phyloP scores from a whole-genome alignment of 2,797 vertebrate species.

The Cirrhinus mrigala region DNA sequence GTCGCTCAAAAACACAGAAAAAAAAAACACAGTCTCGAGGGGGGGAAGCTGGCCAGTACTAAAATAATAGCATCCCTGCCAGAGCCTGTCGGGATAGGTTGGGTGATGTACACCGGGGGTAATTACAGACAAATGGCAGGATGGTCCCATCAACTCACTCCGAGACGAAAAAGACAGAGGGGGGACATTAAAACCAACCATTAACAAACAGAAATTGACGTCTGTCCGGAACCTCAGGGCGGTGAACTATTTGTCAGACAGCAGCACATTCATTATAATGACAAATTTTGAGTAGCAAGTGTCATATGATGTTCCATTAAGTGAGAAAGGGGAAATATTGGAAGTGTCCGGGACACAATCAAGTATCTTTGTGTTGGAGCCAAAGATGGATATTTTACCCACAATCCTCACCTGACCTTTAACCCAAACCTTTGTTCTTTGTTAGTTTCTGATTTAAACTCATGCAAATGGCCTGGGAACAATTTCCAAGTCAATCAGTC shows the following conservation, averaged over 20 bases:
- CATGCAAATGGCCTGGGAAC: constrained; percentile 23
- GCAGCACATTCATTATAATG: constrained; percentile 53
- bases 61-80: constrained; percentile 85
- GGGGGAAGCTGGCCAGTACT: constrained; percentile 69
- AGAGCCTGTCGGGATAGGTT: constrained; percentile 75
- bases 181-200: constrained; percentile 43
- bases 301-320: constrained; percentile 33
- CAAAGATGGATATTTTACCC: constrained; percentile 30
- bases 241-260: constrained; percentile 39
- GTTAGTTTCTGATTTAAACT: constrained; percentile 23
- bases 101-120: constrained; percentile 80
- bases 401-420: constrained; percentile 34
- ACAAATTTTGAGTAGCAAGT: constrained; percentile 27
- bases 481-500: constrained; percentile 31
- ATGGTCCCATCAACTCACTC: constrained; percentile 61
- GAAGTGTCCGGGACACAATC: constrained; percentile 19
- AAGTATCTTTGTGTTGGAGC: neutral
- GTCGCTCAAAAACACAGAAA: constrained; percentile 73
- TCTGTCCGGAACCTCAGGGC: constrained; percentile 26
- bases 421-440: constrained; percentile 23
- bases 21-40: constrained; percentile 54
- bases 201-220: constrained; percentile 42
- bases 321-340: constrained; percentile 34
- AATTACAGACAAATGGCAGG: constrained; percentile 74
- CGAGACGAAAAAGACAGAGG: constrained; percentile 42